Evolutionary conservation across 2,113 vertebrate species (phyloP).

Genomic region (Oceanites oceanicus): DNA sequence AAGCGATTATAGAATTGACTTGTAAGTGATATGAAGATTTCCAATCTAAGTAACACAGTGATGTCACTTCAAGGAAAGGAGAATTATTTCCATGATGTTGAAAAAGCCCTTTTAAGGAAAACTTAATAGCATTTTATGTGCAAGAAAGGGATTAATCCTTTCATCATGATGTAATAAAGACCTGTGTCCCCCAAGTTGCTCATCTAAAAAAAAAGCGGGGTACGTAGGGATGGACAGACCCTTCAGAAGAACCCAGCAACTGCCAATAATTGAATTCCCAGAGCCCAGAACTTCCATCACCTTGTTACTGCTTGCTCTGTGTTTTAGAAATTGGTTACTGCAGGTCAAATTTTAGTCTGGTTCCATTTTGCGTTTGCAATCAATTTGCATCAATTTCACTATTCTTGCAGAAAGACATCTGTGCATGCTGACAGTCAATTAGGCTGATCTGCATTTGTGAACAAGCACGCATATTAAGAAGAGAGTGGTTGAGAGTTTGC

Average conservation of each 20-base stretch:
- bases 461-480: background rate
- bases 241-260: background rate
- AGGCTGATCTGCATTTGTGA: conserved; percentile 12
- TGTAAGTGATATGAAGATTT: background rate
- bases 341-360: conserved; percentile 6
- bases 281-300: background rate
- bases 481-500: background rate
- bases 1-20: background rate
- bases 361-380: conserved; percentile 6
- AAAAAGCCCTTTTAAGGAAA: background rate
- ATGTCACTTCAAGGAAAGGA: background rate
- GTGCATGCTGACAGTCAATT: conserved; percentile 14
- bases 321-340: background rate
- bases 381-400: background rate
- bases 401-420: conserved; percentile 13
- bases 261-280: background rate
- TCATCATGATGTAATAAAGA: background rate
- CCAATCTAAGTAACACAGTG: background rate
- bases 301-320: background rate
- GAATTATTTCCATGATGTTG: background rate
- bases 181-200: background rate
- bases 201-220: background rate
- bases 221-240: background rate
- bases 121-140: background rate
- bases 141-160: background rate